Evolutionary conservation across 92 coral and sea anemone genomes (phyloP).

Genomic region (Heteractis magnifica): DNA sequence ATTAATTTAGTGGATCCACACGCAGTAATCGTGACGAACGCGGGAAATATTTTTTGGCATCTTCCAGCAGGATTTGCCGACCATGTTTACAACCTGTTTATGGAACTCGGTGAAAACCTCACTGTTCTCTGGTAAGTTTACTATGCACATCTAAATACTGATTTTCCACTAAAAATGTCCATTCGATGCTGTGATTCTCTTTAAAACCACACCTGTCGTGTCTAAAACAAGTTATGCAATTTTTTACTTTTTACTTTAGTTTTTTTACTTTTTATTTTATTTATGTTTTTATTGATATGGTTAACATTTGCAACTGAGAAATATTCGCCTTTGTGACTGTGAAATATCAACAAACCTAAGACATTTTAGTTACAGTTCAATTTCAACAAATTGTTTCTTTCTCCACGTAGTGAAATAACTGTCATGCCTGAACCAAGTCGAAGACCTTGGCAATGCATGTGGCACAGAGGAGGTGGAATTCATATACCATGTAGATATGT

Average conservation of each 20-base stretch:
- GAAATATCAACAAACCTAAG: too few species aligned
- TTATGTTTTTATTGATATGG: too few species aligned
- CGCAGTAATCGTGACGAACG: constrained; percentile 24
- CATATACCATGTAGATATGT: constrained; percentile 32
- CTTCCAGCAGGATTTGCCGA: constrained; percentile 23
- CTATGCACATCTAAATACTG: neutral
- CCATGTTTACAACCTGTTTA: constrained; percentile 18
- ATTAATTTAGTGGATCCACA: constrained; percentile 26
- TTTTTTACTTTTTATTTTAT: too few species aligned
- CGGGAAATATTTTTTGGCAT: constrained; percentile 5
- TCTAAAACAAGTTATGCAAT: neutral
- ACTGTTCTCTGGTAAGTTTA: constrained; percentile 23
- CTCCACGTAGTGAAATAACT: constrained; percentile 10
- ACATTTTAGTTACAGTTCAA: neutral
- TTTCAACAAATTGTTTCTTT: neutral
- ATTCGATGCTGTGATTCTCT: neutral
- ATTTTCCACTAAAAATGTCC: neutral
- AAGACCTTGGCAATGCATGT: constrained; percentile 24
- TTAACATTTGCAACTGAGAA: too few species aligned
- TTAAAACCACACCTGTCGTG: neutral
- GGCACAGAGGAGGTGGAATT: constrained; percentile 21
- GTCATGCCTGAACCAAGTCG: constrained; percentile 21
- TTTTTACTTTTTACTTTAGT: neutral
- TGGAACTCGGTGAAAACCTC: neutral
- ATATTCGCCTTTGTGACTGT: too few species aligned